A percentile compares a stretch with the other conserved stretches of the same genome.
These are phyloP conservation scores for Anastrepha obliqua DNA, from an alignment of 1,140 invertebrate genomes.

Conservation along the genomic window DNA sequence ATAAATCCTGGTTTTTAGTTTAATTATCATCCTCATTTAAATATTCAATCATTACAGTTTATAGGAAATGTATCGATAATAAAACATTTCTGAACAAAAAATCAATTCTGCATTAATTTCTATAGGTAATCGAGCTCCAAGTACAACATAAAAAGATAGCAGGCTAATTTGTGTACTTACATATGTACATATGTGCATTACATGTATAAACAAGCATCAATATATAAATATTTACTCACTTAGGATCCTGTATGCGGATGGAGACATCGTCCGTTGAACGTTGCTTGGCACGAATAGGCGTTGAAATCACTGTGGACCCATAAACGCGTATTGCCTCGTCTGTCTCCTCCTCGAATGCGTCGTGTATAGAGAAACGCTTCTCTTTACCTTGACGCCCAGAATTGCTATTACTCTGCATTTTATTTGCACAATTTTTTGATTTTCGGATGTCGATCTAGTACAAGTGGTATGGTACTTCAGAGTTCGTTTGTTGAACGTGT, in stretches of 20 bases:
- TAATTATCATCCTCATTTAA: no score
- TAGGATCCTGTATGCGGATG: conserved; percentile 73
- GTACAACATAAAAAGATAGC: no score
- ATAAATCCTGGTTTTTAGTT: no score
- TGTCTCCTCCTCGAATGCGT: conserved; percentile 87
- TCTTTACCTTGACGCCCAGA: conserved; percentile 68
- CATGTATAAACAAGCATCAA: not conserved
- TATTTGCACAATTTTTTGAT: conserved; percentile 9
- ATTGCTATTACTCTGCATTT: conserved; percentile 62
- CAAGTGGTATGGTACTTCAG: not conserved
- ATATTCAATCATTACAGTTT: no score
- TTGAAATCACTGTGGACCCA: conserved; percentile 80
- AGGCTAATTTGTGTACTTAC: not conserved
- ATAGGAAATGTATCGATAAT: no score
- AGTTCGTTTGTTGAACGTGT: not conserved
- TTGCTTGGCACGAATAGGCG: conserved; percentile 76
- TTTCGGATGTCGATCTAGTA: not conserved
- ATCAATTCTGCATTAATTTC: no score
- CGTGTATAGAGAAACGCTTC: conserved; percentile 86
- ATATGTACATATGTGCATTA: not conserved
- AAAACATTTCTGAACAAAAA: no score
- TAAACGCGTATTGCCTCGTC: conserved; percentile 86
- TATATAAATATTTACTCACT: conserved; percentile 63
- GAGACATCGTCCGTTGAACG: conserved; percentile 73
- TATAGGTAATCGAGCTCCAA: no score